Evolutionary conservation across 2,113 vertebrate genomes (phyloP), one percentile per base, ranked within the genome.

Genomic region (Nothoprocta pentlandii): DNA sequence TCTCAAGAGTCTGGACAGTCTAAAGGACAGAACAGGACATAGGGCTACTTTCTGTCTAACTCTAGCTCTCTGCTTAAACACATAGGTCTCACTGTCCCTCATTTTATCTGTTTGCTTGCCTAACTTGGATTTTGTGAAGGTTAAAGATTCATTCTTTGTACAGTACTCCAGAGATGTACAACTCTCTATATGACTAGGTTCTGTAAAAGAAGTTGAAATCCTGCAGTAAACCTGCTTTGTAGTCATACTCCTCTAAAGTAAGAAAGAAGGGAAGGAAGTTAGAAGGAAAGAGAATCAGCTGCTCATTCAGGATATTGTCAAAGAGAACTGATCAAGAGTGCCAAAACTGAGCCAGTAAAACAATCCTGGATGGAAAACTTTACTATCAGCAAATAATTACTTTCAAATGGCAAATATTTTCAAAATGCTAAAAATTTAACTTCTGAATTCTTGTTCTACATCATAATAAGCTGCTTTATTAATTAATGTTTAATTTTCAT

Each of bases 401-500:
- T 47, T 42, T 9, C 32, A 49, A 74, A 81, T 62, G 70, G n/a
- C 21, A 87, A 46, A 59, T 6, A 19, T 92, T 85, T 90, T 21
- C 36, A 66, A 10, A 39, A 36, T 44, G 11, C 23, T 83, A 85
- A 83, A 75, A 70, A 82, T 84, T 25, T 94, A 30, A 64, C 53
- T 8, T 10, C 25, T 39, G 6, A 47, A 64, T 54, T 77, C 26
- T 74, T 75, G 30, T 42, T 90, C 46, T 61, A 54, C 39, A 63
- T 56, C 10, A 70, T 68, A 71, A 71, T 62, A 44, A 10, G 75
- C 73, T 51, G 28, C 25, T 84, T 61, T 79, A 19, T 78, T 42
- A 89, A 13, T 22, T 78, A 70, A 42, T 80, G 36, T 86, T 90
- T 71, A 42, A 36, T 75, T 89, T 92, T 87, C 39, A 39, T 74